A percentile compares a stretch with the other conserved stretches of the same genome.
These are phyloP conservation scores for Papilio machaon DNA, from an alignment of 1,140 invertebrate genomes.

Conservation along the genomic window DNA sequence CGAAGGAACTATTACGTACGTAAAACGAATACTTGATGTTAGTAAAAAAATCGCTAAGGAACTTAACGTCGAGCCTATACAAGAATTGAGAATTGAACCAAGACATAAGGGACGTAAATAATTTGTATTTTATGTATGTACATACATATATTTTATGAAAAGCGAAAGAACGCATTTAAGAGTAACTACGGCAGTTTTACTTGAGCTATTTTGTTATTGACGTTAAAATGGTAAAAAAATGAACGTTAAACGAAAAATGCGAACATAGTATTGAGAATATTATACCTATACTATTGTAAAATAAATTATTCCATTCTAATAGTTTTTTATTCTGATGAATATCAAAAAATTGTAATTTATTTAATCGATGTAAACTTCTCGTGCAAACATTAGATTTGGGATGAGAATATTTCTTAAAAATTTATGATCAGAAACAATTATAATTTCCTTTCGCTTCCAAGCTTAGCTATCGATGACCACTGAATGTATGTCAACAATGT, in stretches of 20 bases:
- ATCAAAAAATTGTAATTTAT: too few relatives aligned
- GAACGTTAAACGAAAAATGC: too few relatives aligned
- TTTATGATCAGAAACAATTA: slow-evolving; percentile 57
- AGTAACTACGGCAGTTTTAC: too few relatives aligned
- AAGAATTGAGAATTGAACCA: slow-evolving; percentile 84
- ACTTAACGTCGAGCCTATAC: slow-evolving; percentile 54
- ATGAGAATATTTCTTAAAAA: background rate
- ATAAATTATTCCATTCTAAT: too few relatives aligned
- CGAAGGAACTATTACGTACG: slow-evolving; percentile 47
- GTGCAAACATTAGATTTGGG: background rate
- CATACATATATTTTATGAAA: background rate
- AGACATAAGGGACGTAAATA: slow-evolving; percentile 83
- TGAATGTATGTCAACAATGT: slow-evolving; percentile 19
- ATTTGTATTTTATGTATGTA: background rate
- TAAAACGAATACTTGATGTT: slow-evolving; percentile 52
- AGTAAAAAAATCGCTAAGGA: slow-evolving; percentile 48
- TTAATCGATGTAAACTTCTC: too few relatives aligned
- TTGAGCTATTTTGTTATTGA: too few relatives aligned
- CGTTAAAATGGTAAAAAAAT: too few relatives aligned
- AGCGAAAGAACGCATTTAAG: slow-evolving; percentile 50
- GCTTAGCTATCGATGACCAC: slow-evolving; percentile 16
- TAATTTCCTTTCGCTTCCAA: slow-evolving; percentile 75
- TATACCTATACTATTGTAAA: too few relatives aligned
- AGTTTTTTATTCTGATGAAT: too few relatives aligned
- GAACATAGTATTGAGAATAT: too few relatives aligned